These are phyloP conservation scores for Brachionus angularis DNA, from an alignment of 1,140 invertebrate species.

Conservation along the genomic window DNA sequence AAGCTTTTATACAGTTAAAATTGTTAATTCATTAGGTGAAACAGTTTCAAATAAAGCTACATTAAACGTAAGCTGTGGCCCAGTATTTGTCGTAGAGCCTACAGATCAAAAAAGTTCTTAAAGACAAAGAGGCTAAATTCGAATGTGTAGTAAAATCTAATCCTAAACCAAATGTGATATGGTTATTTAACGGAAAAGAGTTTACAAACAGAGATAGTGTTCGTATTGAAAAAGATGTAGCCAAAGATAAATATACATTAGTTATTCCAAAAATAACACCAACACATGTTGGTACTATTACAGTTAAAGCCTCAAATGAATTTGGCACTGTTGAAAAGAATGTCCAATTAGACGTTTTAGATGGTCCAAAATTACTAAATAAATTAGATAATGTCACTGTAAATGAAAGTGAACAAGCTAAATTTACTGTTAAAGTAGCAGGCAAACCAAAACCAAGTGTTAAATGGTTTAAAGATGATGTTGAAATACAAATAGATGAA, in stretches of 20 bases:
- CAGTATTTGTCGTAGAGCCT: not conserved
- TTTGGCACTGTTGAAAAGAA: not conserved
- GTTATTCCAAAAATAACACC: not conserved
- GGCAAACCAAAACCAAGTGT: not conserved
- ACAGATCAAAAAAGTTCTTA: constrained; percentile 5
- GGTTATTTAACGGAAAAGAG: constrained; percentile 63
- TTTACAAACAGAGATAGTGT: not conserved
- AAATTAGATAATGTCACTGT: constrained; percentile 41
- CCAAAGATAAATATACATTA: not conserved
- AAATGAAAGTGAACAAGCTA: not conserved
- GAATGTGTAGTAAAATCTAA: constrained; percentile 54
- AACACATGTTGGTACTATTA: not conserved
- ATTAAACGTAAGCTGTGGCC: not conserved
- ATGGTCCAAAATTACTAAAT: constrained; percentile 43
- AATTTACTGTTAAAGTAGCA: not conserved
- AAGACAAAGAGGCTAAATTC: constrained; percentile 33
- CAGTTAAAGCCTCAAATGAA: not conserved
- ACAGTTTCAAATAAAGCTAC: not conserved
- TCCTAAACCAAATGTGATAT: constrained; percentile 75
- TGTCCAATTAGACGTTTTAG: not conserved
- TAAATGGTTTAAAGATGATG: not conserved
- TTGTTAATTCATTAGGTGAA: constrained; percentile 12
- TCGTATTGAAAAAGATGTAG: not conserved
- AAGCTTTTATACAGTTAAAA: not conserved
- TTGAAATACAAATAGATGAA: not conserved